Base-by-base conservation (phyloP, 2,113 vertebrate genomes). In the Propithecus coquereli region DNA sequence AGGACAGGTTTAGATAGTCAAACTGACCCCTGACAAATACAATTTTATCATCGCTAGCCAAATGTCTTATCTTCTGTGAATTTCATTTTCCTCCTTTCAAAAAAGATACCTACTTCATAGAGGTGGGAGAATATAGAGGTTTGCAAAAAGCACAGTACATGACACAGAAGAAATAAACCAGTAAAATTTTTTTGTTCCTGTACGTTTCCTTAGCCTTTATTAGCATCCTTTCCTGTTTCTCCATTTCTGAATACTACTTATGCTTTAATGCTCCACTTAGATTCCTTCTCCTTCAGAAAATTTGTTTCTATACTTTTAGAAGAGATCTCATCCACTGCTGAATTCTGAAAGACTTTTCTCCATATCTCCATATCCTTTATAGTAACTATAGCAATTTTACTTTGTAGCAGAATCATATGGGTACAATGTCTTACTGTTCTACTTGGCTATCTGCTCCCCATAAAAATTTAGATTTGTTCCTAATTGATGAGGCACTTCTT, bases 391-490 rank as follows among this genome's bases (percentile, higher is more conserved):
- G 79, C 16, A 66, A 8, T 52, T 94, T 90, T 76, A 90, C 45
- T 81, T 85, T 82, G 18, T 79, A 52, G 70, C 74, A 73, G 2
- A 76, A 63, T 85, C 22, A 83, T n/a, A 91, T 50, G 73, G 6
- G 12, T 27, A 76, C 22, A 57, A 71, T 25, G 0, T 59, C 12
- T 88, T 47, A 23, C 1, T 6, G 4, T n/a, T n/a, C 17, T 65
- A 52, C 16, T 73, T 91, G 14, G 22, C 27, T 87, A 52, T 59
- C n/a, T 32, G 6, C 0, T 34, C 10, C 20, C 91, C 30, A 43
- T 40, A 45, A 97, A 83, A 96, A 95, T 65, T 32, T 7, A 81
- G 7, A 27, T 86, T 70, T 52, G 17, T 86, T 93, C n/a, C 93
- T 10, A 94, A 90, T 68, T 94, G 43, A 94, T 57, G 32, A 16